Evolutionary conservation across 2,113 vertebrate genomes (phyloP).

Genomic region (Serilophus lunatus): DNA sequence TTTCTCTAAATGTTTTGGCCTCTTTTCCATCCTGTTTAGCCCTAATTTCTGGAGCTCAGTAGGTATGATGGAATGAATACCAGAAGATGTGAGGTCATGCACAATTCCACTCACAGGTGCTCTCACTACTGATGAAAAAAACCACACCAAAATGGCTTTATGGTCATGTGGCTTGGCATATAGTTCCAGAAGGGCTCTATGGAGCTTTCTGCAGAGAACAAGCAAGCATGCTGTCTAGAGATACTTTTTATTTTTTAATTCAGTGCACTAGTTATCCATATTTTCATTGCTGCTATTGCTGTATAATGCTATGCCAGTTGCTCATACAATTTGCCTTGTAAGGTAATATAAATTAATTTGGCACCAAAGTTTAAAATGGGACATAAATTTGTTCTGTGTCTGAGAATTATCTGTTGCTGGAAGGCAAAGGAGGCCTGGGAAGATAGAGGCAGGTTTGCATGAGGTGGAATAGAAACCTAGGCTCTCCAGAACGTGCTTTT

Average conservation of each 20-base stretch:
- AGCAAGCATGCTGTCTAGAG: background rate
- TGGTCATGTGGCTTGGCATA: background rate
- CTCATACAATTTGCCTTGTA: background rate
- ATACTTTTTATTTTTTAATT: background rate
- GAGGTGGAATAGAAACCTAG: background rate
- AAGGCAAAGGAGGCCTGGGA: background rate
- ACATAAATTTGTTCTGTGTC: background rate
- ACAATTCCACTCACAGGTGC: background rate
- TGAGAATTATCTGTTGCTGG: background rate
- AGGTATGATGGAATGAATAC: background rate
- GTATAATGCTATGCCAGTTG: background rate
- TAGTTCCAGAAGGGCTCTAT: background rate
- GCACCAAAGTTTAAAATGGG: background rate
- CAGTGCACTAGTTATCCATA: background rate
- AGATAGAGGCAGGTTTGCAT: background rate
- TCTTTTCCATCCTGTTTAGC: background rate
- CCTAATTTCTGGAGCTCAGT: background rate
- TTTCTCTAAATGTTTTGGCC: background rate
- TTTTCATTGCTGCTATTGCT: background rate
- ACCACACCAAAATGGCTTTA: background rate
- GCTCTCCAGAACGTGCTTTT: background rate
- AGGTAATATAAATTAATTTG: constrained; percentile 5
- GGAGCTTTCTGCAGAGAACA: background rate
- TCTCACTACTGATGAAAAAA: background rate
- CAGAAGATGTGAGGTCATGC: background rate